These are phyloP conservation scores for Gambusia affinis DNA, from an alignment of 2,113 vertebrate species.

Conservation along the genomic window DNA sequence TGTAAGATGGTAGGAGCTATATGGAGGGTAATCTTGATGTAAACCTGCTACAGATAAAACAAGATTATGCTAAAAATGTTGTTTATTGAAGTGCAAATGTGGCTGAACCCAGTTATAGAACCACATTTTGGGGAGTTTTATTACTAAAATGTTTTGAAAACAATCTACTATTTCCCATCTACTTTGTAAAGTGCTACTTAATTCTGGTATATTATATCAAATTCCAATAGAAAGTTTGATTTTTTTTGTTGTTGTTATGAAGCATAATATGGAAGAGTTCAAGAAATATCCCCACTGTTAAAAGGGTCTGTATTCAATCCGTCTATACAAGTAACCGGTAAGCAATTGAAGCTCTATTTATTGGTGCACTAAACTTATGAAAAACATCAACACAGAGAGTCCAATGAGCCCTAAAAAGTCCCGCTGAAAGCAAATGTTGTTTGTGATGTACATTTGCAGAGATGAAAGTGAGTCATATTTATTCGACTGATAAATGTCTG, in stretches of 20 bases:
- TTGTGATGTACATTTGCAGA: constrained; percentile 3
- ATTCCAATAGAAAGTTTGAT: neutral
- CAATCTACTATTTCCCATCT: too few species aligned
- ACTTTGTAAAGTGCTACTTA: neutral
- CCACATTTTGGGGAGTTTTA: too few species aligned
- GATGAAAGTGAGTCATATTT: neutral
- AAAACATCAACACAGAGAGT: constrained; percentile 12
- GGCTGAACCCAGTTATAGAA: too few species aligned
- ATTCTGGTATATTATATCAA: neutral
- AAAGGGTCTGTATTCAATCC: neutral
- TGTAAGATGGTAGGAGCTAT: too few species aligned
- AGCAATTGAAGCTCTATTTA: constrained; percentile 23
- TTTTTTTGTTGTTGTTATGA: neutral
- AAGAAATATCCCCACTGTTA: neutral
- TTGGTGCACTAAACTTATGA: constrained; percentile 29
- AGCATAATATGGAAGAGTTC: neutral
- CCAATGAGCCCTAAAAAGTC: constrained; percentile 7
- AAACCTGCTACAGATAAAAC: too few species aligned
- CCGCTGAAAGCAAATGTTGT: constrained; percentile 10
- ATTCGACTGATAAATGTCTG: neutral
- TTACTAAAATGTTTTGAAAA: too few species aligned
- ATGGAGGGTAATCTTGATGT: too few species aligned
- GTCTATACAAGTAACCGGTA: constrained; percentile 22
- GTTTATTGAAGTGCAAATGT: too few species aligned
- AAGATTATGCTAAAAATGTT: too few species aligned